Evolutionary conservation across 2,888 invertebrate genomes (phyloP), one percentile per base, ranked within the genome.

Genomic region (Drosophila robusta): DNA sequence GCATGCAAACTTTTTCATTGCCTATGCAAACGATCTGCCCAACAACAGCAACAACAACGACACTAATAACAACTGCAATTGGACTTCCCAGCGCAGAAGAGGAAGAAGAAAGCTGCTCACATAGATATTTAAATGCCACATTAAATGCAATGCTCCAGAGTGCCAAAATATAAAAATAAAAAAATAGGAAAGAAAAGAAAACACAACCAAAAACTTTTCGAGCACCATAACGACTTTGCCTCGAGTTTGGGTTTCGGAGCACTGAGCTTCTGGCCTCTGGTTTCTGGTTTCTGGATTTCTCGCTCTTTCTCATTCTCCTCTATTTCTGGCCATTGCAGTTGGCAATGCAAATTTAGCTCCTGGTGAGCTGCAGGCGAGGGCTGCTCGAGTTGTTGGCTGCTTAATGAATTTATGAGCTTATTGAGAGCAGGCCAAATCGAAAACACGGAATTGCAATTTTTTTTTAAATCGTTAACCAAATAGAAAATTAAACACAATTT

Each of bases 11-110:
- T 86, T 79, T 67, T 65, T 64, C 67, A 69, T 86, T 75, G 80
- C 80, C 86, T 46, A 82, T 79, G 80, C 76, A 82, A 82, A 71
- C 51, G 80, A 85, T 82, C 69, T 51, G 58, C 32, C 26, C 45
- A 44, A 57, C 47, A 63, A 54, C 11, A 47, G 16, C 16, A 55
- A 38, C 12, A 69, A 51, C 12, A 29, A 42, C 38, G 39, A 39
- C 24, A 55, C 44, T 18, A 61, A 64, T 14, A 56, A 39, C 41
- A 68, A 45, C 34, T 52, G 51, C 34, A 41, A 47, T 47, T 38
- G 38, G 32, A 18, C n/a, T 11, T 32, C 4, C 11, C 1, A 14
- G 24, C 16, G 26, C 29, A 14, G 4, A 9, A 41, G 18, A 18
- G 18, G 18, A 8, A 29, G 29, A 36, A 32, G 39, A n/a, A 57